A percentile compares a stretch with the other conserved stretches of the same genome.
Evolutionary conservation across 2,113 vertebrate species (phyloP).

Genomic region (Galeopterus variegatus): DNA sequence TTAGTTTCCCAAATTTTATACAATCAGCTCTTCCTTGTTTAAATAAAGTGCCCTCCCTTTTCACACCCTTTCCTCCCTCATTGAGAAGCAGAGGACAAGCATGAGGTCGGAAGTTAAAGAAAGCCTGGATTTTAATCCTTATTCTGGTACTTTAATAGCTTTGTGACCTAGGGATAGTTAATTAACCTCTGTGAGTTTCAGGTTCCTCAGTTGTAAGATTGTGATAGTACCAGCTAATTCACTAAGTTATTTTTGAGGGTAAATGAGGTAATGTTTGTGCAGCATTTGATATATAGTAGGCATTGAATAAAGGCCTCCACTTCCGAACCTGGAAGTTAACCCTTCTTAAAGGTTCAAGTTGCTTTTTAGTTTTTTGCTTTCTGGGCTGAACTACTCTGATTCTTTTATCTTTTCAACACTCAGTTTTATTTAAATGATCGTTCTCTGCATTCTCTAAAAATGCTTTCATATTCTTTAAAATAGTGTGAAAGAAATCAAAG

Average conservation of each 20-base stretch:
- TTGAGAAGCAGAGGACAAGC: slow-evolving; percentile 28
- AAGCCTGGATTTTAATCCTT: slow-evolving; percentile 43
- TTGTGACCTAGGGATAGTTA: not conserved
- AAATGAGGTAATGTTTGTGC: slow-evolving; percentile 30
- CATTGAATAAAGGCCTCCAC: not conserved
- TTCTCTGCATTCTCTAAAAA: slow-evolving; percentile 41
- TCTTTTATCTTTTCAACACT: not conserved
- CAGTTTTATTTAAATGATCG: not conserved
- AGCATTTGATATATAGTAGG: not conserved
- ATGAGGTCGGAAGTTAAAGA: slow-evolving; percentile 28
- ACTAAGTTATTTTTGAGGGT: slow-evolving; percentile 29
- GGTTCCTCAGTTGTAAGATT: not conserved
- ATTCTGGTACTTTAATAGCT: slow-evolving; percentile 36
- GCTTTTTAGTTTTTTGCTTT: slow-evolving; percentile 39
- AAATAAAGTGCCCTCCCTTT: not conserved
- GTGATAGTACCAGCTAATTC: not conserved
- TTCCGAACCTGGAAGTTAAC: not conserved
- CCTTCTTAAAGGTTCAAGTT: not conserved
- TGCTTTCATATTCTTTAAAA: not conserved
- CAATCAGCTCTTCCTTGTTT: slow-evolving; percentile 26
- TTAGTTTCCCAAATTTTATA: not conserved
- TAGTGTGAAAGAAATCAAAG: slow-evolving; percentile 25
- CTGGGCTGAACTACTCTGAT: no score
- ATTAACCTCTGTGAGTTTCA: not conserved
- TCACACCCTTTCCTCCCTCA: not conserved